Evolutionary conservation across 2,797 vertebrate genomes (phyloP), one percentile per base, ranked within the genome.

Genomic region (Petrocephalus sullivani): DNA sequence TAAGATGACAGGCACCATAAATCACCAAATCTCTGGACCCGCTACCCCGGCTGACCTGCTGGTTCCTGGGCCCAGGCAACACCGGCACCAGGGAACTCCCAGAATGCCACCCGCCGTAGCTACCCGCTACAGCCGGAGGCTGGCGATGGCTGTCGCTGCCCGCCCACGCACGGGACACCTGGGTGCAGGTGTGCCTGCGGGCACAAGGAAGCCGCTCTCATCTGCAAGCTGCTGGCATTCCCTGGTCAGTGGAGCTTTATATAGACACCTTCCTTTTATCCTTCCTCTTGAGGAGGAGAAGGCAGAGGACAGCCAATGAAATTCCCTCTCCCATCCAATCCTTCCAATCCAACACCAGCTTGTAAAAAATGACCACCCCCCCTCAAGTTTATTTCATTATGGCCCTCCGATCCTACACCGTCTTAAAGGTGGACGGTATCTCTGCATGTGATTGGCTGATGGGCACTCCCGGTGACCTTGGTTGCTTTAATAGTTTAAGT

Each of bases 391-490:
- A 28, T 54, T 83, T 23, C 51, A 54, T 83, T 9, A 54, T 54
- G n/a, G 33, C 71, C 4, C 33, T 19, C 33, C 37, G 0, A 41
- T 46, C 71, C 37, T n/a, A 78, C 14, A 19, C 71, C 23, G 46
- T 46, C 81, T 88, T 61, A 84, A 84, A 23, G 49, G 56, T 88
- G 21, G 53, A 64, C 7, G 10, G 4, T 21, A n/a, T 51, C 4
- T 23, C 78, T 16, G n/a, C 21, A 46, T 37, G 12, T 82, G 57
- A 60, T 54, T 75, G 46, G 57, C 58, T 19, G 41, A 57, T 41
- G 12, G 78, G 41, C 41, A 28, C 49, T 37, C 46, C 64, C 49
- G 61, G 85, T 84, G 86, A 87, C 86, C 88, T 89, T 89, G 82
- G 81, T 64, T 75, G 83, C 64, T 60, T 67, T 67, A 78, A 71